Conservation (phyloP, 2,113 vertebrate genomes). For the Sigmodon hispidus region DNA sequence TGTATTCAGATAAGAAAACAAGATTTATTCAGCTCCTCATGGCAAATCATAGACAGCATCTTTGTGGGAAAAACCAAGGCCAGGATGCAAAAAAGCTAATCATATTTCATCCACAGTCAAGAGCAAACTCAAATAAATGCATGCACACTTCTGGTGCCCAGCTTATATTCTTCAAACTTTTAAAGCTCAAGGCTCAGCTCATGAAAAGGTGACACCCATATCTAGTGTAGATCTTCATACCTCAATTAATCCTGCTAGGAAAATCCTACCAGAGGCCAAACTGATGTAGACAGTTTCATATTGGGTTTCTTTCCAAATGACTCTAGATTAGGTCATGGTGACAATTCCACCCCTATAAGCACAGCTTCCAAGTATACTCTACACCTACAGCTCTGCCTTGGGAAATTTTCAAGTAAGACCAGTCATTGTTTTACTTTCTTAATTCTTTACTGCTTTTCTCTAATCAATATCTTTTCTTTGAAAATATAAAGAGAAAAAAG, state of each 20-base stretch:
- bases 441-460: neutral
- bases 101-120: neutral
- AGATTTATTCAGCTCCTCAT: no score
- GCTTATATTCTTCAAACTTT: no score
- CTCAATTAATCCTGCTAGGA: neutral
- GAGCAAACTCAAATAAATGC: neutral
- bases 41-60: neutral
- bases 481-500: neutral
- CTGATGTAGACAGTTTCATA: neutral
- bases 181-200: neutral
- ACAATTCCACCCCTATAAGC: neutral
- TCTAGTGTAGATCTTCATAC: neutral
- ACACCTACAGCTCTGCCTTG: neutral
- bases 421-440: neutral
- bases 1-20: neutral
- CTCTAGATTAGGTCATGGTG: no score
- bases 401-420: neutral
- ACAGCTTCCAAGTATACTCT: neutral
- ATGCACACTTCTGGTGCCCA: neutral
- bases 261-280: neutral
- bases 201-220: neutral
- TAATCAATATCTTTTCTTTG: neutral
- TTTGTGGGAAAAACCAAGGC: neutral
- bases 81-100: neutral
- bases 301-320: neutral